These are phyloP conservation scores for Stenichneumon culpator DNA, from an alignment of 2,888 invertebrate genomes.

Conservation along the genomic window DNA sequence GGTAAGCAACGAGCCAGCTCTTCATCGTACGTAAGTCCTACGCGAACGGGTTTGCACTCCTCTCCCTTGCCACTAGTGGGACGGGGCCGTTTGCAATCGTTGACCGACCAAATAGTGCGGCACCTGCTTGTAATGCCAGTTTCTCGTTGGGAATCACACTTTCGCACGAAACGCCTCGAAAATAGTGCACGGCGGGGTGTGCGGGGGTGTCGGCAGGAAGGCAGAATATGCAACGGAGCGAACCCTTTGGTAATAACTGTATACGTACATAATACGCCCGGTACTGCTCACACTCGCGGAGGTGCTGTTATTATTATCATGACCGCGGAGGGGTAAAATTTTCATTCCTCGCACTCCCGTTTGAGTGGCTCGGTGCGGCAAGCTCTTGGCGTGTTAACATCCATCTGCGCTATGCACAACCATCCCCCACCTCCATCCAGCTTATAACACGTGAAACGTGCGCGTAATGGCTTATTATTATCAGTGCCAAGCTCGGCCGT, in stretches of 20 bases:
- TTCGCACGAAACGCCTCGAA: slow-evolving; percentile 50
- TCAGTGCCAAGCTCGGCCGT: slow-evolving; percentile 70
- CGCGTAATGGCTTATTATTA: slow-evolving; percentile 79
- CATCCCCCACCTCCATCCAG: neutral
- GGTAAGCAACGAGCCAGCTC: no score
- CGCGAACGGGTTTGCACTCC: neutral
- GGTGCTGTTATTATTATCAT: slow-evolving; percentile 6
- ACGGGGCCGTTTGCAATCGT: slow-evolving; percentile 1
- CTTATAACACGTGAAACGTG: slow-evolving; percentile 76
- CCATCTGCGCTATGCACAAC: slow-evolving; percentile 66
- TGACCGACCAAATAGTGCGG: slow-evolving; percentile 15
- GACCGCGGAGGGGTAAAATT: slow-evolving; percentile 26
- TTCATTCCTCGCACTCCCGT: slow-evolving; percentile 57
- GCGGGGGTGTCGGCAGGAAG: neutral
- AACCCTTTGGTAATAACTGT: slow-evolving; percentile 19
- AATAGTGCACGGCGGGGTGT: slow-evolving; percentile 25
- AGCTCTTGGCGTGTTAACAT: slow-evolving; percentile 76
- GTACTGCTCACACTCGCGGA: neutral
- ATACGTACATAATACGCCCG: slow-evolving; percentile 15
- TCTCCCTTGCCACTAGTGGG: neutral
- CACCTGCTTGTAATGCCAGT: slow-evolving; percentile 33
- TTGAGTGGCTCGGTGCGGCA: slow-evolving; percentile 44
- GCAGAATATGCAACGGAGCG: slow-evolving; percentile 15
- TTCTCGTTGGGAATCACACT: slow-evolving; percentile 45
- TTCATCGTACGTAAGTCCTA: neutral